These are phyloP conservation scores for Nanorana parkeri DNA, from an alignment of 2,113 vertebrate genomes.

Conservation along the genomic window DNA sequence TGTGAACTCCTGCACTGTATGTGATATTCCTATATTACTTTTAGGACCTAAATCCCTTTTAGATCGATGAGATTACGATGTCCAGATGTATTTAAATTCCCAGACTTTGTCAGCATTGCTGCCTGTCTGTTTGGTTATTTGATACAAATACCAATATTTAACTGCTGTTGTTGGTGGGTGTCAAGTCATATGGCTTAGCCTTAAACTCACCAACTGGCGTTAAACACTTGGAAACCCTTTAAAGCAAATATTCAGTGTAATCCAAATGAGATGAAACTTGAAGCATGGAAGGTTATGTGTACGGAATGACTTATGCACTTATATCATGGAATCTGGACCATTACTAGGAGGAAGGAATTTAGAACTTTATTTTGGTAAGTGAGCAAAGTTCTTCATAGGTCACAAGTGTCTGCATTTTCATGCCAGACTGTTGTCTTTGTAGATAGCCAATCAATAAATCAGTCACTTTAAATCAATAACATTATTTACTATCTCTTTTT, in stretches of 20 bases:
- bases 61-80: slow-evolving; percentile 6
- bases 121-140: slow-evolving; percentile 38
- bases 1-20: background rate
- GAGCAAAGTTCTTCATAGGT: background rate
- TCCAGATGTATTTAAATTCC: slow-evolving; percentile 14
- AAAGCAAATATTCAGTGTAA: slow-evolving; percentile 42
- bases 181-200: slow-evolving; percentile 38
- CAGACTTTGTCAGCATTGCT: slow-evolving; percentile 43
- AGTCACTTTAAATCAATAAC: no score
- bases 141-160: slow-evolving; percentile 20
- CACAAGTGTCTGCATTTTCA: background rate
- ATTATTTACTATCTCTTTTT: no score
- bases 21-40: background rate
- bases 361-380: slow-evolving; percentile 3
- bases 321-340: slow-evolving; percentile 7
- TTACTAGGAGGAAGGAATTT: slow-evolving; percentile 1
- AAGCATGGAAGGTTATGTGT: slow-evolving; percentile 11
- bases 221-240: slow-evolving; percentile 38
- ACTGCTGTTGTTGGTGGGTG: slow-evolving; percentile 42
- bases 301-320: background rate
- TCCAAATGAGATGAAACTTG: slow-evolving; percentile 17
- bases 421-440: background rate
- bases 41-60: slow-evolving; percentile 2
- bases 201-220: slow-evolving; percentile 47
- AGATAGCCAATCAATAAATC: background rate